These are phyloP conservation scores for Microtus ochrogaster DNA, from an alignment of 2,113 vertebrate species.

Conservation along the genomic window DNA sequence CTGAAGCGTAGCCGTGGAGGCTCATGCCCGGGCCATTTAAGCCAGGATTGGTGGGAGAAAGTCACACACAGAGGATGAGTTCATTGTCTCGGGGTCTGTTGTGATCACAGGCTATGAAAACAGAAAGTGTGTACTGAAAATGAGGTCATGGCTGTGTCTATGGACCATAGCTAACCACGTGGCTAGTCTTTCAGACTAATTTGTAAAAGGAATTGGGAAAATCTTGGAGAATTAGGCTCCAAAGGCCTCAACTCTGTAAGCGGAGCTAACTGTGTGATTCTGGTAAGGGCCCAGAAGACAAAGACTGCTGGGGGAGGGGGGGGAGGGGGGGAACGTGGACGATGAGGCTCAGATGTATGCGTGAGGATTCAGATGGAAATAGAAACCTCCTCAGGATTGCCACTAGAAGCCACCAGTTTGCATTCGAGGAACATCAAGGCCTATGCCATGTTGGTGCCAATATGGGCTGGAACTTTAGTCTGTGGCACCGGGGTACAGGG, in stretches of 20 bases:
- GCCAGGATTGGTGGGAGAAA: fast-evolving
- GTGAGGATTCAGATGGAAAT: not conserved
- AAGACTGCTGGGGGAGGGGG: too few relatives aligned
- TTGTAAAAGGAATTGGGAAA: not conserved
- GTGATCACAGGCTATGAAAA: not conserved
- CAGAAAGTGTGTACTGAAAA: not conserved
- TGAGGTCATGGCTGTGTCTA: not conserved
- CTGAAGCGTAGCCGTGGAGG: not conserved
- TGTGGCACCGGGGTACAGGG: too few relatives aligned
- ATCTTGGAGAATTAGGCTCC: not conserved
- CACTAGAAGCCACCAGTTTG: not conserved
- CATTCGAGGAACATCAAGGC: not conserved
- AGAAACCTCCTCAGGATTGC: not conserved
- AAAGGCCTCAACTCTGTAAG: not conserved
- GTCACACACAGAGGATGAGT: not conserved
- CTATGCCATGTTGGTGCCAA: not conserved
- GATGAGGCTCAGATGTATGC: not conserved
- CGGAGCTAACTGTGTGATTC: not conserved
- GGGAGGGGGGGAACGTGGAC: too few relatives aligned
- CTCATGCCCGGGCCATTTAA: not conserved
- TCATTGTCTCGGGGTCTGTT: not conserved
- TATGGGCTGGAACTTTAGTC: not conserved
- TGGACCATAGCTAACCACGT: not conserved
- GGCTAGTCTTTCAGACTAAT: not conserved
- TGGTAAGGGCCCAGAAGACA: not conserved